Evolutionary conservation across 2,888 invertebrate species (phyloP).

Genomic region (Thecocarcelia acutangulata): DNA sequence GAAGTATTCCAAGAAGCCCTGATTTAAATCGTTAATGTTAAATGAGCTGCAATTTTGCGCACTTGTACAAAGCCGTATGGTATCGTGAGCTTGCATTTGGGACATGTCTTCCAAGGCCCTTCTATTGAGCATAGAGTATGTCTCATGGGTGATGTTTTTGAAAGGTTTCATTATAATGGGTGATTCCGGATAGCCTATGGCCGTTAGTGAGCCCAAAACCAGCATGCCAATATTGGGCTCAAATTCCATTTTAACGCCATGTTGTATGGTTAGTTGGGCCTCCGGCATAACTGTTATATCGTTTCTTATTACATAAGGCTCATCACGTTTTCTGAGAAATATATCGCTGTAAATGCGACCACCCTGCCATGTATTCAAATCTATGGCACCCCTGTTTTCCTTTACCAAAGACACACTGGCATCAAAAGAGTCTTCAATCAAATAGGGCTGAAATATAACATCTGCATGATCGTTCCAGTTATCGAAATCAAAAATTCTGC

Average conservation of each 20-base stretch:
- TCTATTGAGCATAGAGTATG: conserved; percentile 72
- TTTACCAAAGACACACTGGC: conserved; percentile 87
- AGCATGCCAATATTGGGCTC: conserved; percentile 97
- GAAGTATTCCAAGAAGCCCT: conserved; percentile 97
- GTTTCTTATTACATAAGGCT: conserved; percentile 90
- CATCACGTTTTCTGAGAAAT: conserved; percentile 84
- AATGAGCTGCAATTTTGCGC: conserved; percentile 85
- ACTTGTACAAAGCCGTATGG: conserved; percentile 89
- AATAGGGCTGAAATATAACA: conserved; percentile 93
- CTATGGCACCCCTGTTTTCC: conserved; percentile 82
- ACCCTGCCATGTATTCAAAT: conserved; percentile 86
- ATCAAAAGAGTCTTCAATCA: conserved; percentile 89
- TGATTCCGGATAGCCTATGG: conserved; percentile 88
- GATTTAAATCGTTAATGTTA: conserved; percentile 82
- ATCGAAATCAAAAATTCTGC: conserved; percentile 97
- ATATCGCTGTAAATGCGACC: conserved; percentile 88
- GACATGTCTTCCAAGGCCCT: conserved; percentile 83
- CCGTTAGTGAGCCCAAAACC: conserved; percentile 94
- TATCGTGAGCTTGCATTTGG: conserved; percentile 82
- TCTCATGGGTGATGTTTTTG: conserved; percentile 75
- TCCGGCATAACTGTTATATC: conserved; percentile 99
- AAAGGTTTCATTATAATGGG: conserved; percentile 90
- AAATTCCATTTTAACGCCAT: conserved; percentile 96
- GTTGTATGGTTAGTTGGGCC: conserved; percentile 91
- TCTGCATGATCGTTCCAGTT: conserved; percentile 99